These are phyloP conservation scores for Capreolus pygargus DNA, from an alignment of 2,113 vertebrate genomes.

Conservation along the genomic window DNA sequence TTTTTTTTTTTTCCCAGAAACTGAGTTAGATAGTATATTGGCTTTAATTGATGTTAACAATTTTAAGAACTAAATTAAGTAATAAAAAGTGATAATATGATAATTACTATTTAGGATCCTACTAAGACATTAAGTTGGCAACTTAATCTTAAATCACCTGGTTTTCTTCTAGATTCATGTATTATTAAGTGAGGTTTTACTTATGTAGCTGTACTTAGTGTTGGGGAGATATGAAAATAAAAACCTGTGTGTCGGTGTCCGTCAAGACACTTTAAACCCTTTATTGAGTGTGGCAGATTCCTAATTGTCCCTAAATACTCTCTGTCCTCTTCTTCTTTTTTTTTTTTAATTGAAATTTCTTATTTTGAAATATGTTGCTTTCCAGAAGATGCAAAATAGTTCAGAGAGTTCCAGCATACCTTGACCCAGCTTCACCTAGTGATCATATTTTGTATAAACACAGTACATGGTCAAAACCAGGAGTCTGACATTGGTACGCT, in stretches of 20 bases:
- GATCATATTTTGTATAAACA: neutral
- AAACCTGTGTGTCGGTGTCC: neutral
- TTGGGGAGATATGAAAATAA: neutral
- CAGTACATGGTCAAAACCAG: neutral
- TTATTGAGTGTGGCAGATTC: neutral
- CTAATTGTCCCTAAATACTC: neutral
- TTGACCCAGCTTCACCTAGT: neutral
- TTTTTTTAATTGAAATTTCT: neutral
- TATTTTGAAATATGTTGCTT: neutral
- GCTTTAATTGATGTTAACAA: neutral
- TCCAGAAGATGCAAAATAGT: neutral
- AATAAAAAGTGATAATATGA: slow-evolving; percentile 11
- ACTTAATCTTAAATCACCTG: slow-evolving; percentile 34
- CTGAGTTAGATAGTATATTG: neutral
- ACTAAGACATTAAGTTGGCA: neutral
- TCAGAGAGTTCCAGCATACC: too few relatives aligned
- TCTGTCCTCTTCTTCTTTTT: neutral
- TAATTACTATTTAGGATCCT: slow-evolving; percentile 9
- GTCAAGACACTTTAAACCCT: neutral
- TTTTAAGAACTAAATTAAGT: slow-evolving; percentile 12
- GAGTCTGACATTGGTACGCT: neutral
- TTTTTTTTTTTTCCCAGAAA: slow-evolving; percentile 15
- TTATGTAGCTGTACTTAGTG: neutral
- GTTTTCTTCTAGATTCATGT: neutral
- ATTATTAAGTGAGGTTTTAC: neutral